Percentiles rank a stretch among this genome's conserved stretches.
Evolutionary conservation across 2,113 vertebrate genomes (phyloP).

Genomic region (Plectropomus leopardus): DNA sequence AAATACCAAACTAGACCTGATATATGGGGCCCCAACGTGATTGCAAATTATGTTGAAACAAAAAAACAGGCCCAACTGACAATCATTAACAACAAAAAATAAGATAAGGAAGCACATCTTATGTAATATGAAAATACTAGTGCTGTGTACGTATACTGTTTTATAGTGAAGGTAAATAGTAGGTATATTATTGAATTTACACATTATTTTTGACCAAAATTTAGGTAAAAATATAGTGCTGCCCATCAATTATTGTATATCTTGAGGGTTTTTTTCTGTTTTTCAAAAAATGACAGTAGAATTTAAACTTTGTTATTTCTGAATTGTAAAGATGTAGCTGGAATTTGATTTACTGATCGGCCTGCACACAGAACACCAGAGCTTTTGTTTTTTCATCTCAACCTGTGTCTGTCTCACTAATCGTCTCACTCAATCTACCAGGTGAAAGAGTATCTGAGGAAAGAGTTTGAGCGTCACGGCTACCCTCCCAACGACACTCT

Average conservation of each 20-base stretch:
- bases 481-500: conserved; percentile 94
- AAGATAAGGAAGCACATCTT: neutral
- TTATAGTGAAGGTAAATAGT: too few species aligned
- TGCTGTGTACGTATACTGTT: neutral
- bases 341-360: neutral
- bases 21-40: too few species aligned
- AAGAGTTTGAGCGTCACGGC: conserved; percentile 94
- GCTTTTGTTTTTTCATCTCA: neutral
- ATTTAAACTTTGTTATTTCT: neutral
- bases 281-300: neutral
- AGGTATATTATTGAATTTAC: neutral
- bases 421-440: conserved; percentile 66
- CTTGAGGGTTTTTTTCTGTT: neutral
- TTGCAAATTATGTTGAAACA: too few species aligned
- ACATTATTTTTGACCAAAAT: neutral
- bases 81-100: too few species aligned
- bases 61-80: too few species aligned
- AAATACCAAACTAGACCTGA: too few species aligned
- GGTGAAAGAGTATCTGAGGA: conserved; percentile 95
- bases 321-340: too few species aligned
- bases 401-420: neutral
- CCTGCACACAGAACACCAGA: neutral
- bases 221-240: neutral
- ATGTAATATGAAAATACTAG: neutral
- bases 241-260: neutral